Conservation (phyloP, 2,888 invertebrate species). For the Loripinus fragilis region DNA sequence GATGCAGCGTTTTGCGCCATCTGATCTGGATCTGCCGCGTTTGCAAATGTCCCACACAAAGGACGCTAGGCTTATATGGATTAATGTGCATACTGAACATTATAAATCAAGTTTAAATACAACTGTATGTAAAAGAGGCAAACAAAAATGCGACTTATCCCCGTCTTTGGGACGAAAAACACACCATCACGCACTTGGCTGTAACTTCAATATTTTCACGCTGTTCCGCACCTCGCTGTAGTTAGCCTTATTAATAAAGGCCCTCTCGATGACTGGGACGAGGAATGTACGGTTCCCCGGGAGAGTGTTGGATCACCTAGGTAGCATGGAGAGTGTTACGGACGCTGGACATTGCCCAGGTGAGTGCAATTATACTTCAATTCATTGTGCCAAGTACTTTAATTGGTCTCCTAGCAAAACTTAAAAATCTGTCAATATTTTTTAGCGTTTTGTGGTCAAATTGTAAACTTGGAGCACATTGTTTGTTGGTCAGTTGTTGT, state of each 20-base stretch:
- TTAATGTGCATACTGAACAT: too few relatives aligned
- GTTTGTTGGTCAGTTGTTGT: constrained; percentile 5
- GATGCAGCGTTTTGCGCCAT: too few relatives aligned
- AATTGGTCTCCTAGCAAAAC: constrained; percentile 13
- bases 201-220: not conserved
- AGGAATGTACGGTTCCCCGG: constrained; percentile 20
- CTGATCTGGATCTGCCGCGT: too few relatives aligned
- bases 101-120: too few relatives aligned
- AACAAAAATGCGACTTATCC: too few relatives aligned
- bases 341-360: constrained; percentile 45
- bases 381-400: not conserved
- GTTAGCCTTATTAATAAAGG: constrained; percentile 1
- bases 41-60: too few relatives aligned
- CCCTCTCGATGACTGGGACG: not conserved
- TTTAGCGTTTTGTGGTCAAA: not conserved
- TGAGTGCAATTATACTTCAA: constrained; percentile 34
- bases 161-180: too few relatives aligned
- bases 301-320: constrained; percentile 36
- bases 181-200: too few relatives aligned
- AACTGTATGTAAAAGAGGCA: too few relatives aligned
- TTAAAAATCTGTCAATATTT: not conserved
- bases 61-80: too few relatives aligned
- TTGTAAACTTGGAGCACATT: not conserved
- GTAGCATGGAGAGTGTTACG: constrained; percentile 49
- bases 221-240: constrained; percentile 15